Evolutionary conservation across 1,140 invertebrate genomes (phyloP), one percentile per base, ranked within the genome.

Genomic region (Drosophila busckii): DNA sequence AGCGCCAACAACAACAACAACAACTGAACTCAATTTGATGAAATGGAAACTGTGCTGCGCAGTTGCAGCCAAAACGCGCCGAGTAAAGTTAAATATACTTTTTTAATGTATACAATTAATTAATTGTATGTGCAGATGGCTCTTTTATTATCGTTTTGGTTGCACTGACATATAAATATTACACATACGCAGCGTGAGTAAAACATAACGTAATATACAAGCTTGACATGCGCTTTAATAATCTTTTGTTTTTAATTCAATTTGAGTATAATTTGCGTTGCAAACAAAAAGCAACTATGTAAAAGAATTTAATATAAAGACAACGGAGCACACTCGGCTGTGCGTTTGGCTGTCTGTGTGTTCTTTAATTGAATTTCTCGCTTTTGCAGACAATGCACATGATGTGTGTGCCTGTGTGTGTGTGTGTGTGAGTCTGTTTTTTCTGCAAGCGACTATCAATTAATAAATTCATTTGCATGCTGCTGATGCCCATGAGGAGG

Each of bases 61-160:
- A 29, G 9, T 5, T 26, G 12, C 12, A 22, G 19, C 19, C 29
- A 38, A 10, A 38, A 13, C 4, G 12, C 5, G 2, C 8, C 13
- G 45, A 25, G 19, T 23, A 13, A 31, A 42, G n/a, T 35, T 38
- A 12, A 41, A 64, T 59, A 64, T 50, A 37, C 66, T 55, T 61
- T 38, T 68, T 80, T 80, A 49, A 68, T 61, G 59, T 64, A 58
- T 50, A 52, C n/a, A 78, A 68, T 78, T 80, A 78, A 78, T 78
- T 80, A 78, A 78, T 71, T 80, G 73, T 59, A 65, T 73, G 53
- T 71, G 73, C 73, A 73, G 73, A 58, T 52, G 59, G 44, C 44
- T 35, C 55, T 62, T 61, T 52, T 42, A 59, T 67, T 67, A 63
- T 41, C 53, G 42, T 70, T 46, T 60, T 42, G 53, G 52, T 42